Evolutionary conservation across 2,797 vertebrate species (phyloP).

Genomic region (Echiichthys vipera): DNA sequence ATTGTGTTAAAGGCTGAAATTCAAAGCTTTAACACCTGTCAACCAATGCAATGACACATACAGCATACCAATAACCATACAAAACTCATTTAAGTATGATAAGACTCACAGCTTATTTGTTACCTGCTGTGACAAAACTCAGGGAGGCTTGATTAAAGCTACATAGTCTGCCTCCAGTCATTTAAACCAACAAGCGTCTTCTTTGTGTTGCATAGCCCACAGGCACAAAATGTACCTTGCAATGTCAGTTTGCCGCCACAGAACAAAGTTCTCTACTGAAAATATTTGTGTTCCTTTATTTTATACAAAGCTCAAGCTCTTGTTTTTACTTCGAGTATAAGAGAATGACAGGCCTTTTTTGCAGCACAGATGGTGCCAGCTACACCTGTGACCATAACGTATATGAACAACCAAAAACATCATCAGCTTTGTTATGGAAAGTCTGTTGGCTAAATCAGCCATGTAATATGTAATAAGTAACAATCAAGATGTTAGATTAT

Average conservation of each 20-base stretch:
- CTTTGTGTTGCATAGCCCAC: conserved; percentile 49
- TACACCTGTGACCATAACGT: conserved; percentile 46
- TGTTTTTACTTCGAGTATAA: conserved; percentile 2
- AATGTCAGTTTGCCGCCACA: conserved; percentile 31
- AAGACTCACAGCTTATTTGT: conserved; percentile 38
- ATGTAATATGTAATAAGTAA: conserved; percentile 19
- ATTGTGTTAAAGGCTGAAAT: conserved; percentile 21
- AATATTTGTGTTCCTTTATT: background rate
- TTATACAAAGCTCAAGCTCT: conserved; percentile 2
- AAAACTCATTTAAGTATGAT: conserved; percentile 21
- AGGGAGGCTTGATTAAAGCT: conserved; percentile 62
- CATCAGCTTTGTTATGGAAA: conserved; percentile 7
- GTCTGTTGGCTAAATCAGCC: conserved; percentile 32
- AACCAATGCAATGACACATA: conserved; percentile 8
- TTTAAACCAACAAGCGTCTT: conserved; percentile 47
- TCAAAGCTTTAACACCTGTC: conserved; percentile 6
- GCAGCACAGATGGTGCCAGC: conserved; percentile 51
- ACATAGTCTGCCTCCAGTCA: conserved; percentile 49
- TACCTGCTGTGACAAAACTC: conserved; percentile 46
- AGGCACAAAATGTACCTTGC: conserved; percentile 51
- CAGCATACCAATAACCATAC: conserved; percentile 20
- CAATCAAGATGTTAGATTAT: conserved; percentile 29
- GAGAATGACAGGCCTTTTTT: conserved; percentile 1
- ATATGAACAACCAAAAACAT: conserved; percentile 17
- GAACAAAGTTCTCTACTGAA: conserved; percentile 22